Evolutionary conservation across 2,113 vertebrate genomes (phyloP), one percentile per base, ranked within the genome.

Genomic region (Aptenodytes patagonicus): DNA sequence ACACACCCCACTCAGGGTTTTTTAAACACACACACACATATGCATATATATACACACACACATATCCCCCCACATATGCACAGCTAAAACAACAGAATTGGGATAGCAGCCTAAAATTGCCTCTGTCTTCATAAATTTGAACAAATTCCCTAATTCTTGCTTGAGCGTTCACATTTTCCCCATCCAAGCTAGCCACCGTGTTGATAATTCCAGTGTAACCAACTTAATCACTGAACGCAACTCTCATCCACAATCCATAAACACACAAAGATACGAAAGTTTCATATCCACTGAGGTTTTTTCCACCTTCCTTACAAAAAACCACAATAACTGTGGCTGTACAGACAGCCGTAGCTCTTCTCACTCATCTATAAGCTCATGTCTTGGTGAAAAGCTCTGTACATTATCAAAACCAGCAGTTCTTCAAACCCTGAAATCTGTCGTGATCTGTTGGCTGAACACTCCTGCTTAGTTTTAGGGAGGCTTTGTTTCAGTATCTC

Each of bases 1-100:
- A 12, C 20, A 12, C 1, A 15, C 2, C 12, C 28, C 42, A 40
- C 47, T 51, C 29, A 6, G 4, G 3, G 2, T 1, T 8, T 66
- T 69, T 62, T 40, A 84, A 6, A 38, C 9, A 15, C 19, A 34
- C 18, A 38, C 20, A 34, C 4, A 26, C 4, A 9, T 2, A 16
- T 1, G 19, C 2, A 7, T 12, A 71, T 6, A 69, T 0, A 47
- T 2, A 52, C 42, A 42, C 42, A 42, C 42, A 42, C 42, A 42
- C 4, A 22, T 7, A 46, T 22, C 8, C 18, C n/a, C 32, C 13
- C 31, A 42, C 8, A 26, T 2, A 42, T 2, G 4, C 22, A 32
- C 3, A 77, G 32, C 6, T 69, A 58, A 75, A 60, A 44, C 17
- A 80, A 44, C 14, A 69, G 28, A 78, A 73, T 14, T 32, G 9